Conservation (phyloP, 2,113 vertebrate species). For the Cranoglanis bouderius region DNA sequence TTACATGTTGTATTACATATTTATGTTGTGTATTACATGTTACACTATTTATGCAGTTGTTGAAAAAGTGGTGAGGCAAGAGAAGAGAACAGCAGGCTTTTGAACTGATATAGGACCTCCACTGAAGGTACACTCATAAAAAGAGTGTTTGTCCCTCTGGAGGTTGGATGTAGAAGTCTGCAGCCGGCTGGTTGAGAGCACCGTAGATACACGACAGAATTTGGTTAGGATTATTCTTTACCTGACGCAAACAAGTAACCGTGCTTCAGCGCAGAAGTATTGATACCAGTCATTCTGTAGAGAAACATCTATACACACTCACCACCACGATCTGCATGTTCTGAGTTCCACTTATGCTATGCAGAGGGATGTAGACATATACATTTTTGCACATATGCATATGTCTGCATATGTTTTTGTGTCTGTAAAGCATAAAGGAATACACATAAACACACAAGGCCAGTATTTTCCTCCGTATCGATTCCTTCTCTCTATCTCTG, state of each 20-base stretch:
- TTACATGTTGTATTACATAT: too few relatives aligned
- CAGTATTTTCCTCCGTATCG: slow-evolving; percentile 8
- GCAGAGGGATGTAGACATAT: neutral
- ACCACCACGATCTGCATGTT: neutral
- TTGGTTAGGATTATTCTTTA: neutral
- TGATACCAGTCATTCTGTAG: neutral
- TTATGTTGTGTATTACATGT: too few relatives aligned
- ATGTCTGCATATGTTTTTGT: neutral
- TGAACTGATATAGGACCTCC: neutral
- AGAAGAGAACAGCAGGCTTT: neutral
- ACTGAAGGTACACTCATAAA: neutral
- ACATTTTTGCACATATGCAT: neutral
- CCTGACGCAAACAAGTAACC: neutral
- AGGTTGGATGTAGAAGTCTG: neutral
- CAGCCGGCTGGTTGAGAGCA: neutral
- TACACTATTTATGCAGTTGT: neutral
- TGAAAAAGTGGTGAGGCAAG: neutral
- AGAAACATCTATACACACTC: neutral
- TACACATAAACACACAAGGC: neutral
- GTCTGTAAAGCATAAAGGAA: neutral
- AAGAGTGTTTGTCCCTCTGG: neutral
- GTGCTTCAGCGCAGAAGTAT: neutral
- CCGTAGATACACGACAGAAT: neutral
- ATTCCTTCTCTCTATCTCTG: neutral
- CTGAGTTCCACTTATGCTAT: neutral